These are phyloP conservation scores for Botia kubotai DNA, from an alignment of 2,797 vertebrate genomes.

Conservation along the genomic window DNA sequence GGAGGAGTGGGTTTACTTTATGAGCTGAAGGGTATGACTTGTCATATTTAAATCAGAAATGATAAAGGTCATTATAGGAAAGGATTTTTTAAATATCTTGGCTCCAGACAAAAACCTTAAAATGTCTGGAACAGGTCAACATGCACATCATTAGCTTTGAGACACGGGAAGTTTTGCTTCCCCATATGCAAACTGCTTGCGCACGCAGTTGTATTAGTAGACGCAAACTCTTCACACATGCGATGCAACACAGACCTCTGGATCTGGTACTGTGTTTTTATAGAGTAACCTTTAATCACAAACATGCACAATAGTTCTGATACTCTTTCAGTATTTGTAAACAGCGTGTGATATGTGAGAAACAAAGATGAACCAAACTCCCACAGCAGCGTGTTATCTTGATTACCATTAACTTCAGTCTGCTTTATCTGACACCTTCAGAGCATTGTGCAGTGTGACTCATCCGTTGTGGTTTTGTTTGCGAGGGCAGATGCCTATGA, in stretches of 20 bases:
- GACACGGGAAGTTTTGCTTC: not conserved
- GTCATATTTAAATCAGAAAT: too few relatives aligned
- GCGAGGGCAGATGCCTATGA: not conserved
- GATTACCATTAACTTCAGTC: not conserved
- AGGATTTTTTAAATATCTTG: too few relatives aligned
- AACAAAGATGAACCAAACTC: not conserved
- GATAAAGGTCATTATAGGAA: too few relatives aligned
- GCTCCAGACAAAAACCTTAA: too few relatives aligned
- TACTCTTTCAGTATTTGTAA: not conserved
- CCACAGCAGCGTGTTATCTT: not conserved
- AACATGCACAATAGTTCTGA: not conserved
- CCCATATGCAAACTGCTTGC: not conserved
- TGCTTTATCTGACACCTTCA: conserved; percentile 2
- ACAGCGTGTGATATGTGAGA: not conserved
- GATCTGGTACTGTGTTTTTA: not conserved
- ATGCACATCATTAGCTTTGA: not conserved
- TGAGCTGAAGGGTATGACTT: too few relatives aligned
- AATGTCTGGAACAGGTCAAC: not conserved
- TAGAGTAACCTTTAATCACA: not conserved
- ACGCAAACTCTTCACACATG: too few relatives aligned
- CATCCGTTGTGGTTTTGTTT: conserved; percentile 29
- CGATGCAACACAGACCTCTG: not conserved
- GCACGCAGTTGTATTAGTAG: not conserved
- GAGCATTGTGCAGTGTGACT: not conserved
- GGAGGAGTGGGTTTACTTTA: too few relatives aligned